Conservation (phyloP, 2,888 invertebrate genomes). For the Chrysolina americana region DNA sequence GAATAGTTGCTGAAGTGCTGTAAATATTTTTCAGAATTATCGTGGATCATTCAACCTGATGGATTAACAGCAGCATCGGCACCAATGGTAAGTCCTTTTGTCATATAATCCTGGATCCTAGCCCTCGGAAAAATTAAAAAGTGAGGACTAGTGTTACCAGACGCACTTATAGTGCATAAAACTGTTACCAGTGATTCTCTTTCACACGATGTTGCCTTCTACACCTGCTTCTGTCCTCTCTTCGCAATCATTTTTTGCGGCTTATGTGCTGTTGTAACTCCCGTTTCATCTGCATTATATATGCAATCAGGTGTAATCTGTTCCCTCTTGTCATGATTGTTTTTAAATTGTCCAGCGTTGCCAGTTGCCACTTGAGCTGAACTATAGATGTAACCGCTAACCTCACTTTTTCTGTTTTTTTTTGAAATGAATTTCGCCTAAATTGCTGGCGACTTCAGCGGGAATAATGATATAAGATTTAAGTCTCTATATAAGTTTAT, state of each 20-base stretch:
- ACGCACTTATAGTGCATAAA: slow-evolving; percentile 11
- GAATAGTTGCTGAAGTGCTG: neutral
- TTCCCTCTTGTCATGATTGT: slow-evolving; percentile 22
- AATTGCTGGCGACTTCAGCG: too few relatives aligned
- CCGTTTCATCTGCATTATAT: slow-evolving; percentile 17
- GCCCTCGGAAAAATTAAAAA: slow-evolving; percentile 23
- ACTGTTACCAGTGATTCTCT: slow-evolving; percentile 16
- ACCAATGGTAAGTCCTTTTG: neutral
- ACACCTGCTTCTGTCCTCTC: slow-evolving; percentile 19
- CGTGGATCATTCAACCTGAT: neutral
- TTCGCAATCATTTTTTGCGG: slow-evolving; percentile 18
- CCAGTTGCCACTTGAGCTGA: too few relatives aligned
- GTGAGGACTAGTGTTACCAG: slow-evolving; percentile 22
- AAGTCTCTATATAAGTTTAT: too few relatives aligned
- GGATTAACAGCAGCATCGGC: neutral
- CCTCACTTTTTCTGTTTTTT: too few relatives aligned
- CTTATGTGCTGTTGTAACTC: slow-evolving; percentile 20
- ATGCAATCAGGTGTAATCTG: slow-evolving; percentile 6
- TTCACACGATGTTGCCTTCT: slow-evolving; percentile 21
- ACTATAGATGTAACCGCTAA: too few relatives aligned
- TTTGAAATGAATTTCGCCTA: too few relatives aligned
- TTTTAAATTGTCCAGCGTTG: slow-evolving; percentile 9
- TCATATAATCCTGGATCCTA: slow-evolving; percentile 25
- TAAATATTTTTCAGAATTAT: slow-evolving; percentile 6
- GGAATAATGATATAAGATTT: too few relatives aligned